Percentiles rank a stretch among this genome's conserved stretches.
phyloP scores from a whole-genome alignment of 2,888 invertebrate species.

The Drosophila mimica region DNA sequence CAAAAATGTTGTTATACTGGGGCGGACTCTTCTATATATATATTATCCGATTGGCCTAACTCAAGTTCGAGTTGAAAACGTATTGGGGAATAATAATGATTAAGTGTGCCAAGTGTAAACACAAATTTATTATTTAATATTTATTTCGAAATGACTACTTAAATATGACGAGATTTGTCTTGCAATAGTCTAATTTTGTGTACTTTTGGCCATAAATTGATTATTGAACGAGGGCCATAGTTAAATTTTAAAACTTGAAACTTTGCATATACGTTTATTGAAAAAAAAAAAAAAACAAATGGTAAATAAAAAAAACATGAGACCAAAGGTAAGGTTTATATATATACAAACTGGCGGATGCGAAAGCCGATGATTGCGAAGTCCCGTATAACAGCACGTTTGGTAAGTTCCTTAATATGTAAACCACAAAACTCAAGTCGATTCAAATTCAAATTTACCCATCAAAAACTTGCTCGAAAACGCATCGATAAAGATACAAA shows the following conservation, averaged over 20 bases:
- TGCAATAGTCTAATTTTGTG: conserved; percentile 4
- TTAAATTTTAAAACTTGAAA: conserved; percentile 51
- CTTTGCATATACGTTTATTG: conserved; percentile 41
- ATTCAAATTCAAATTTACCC: conserved; percentile 47
- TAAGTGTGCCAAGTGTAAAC: conserved; percentile 6
- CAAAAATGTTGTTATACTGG: conserved; percentile 70
- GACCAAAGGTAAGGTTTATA: conserved; percentile 83
- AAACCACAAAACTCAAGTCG: conserved; percentile 55
- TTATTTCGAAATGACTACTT: neutral
- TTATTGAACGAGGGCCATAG: conserved; percentile 18
- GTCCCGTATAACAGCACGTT: conserved; percentile 83
- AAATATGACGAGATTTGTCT: conserved; percentile 11
- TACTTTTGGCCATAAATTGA: conserved; percentile 33
- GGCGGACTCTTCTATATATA: conserved; percentile 28
- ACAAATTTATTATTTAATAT: conserved; percentile 5
- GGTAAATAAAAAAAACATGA: conserved; percentile 38
- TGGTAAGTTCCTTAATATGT: conserved; percentile 84
- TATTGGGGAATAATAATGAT: conserved; percentile 18
- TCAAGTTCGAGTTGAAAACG: neutral
- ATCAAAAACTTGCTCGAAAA: conserved; percentile 72
- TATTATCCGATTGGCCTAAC: conserved; percentile 18
- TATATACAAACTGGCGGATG: conserved; percentile 81
- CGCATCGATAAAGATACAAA: conserved; percentile 43
- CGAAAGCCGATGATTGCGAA: conserved; percentile 75
- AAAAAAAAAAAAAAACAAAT: conserved; percentile 30